Evolutionary conservation across 2,888 invertebrate species (phyloP).

Genomic region (Erebia aethiops): DNA sequence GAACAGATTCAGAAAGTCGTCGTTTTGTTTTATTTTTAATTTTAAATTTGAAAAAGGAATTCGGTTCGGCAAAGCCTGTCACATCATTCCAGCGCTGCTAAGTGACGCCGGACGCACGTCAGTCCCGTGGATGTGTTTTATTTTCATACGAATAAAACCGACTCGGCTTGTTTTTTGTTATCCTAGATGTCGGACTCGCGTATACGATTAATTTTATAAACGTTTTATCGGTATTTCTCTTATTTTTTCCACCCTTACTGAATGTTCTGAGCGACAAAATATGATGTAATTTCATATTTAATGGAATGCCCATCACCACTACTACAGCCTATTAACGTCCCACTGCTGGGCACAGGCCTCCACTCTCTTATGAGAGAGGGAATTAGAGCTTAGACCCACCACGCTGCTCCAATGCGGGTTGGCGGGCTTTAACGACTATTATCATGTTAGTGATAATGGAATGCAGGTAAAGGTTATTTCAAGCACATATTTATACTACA

Average conservation of each 20-base stretch:
- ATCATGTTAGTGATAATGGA: no score
- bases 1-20: slow-evolving; percentile 71
- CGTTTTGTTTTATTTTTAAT: slow-evolving; percentile 74
- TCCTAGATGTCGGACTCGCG: slow-evolving; percentile 71
- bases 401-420: no score
- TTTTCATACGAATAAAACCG: slow-evolving; percentile 78
- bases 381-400: no score
- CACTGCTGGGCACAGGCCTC: no score
- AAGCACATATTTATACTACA: slow-evolving; percentile 3
- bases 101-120: slow-evolving; percentile 83
- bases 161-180: slow-evolving; percentile 77
- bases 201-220: slow-evolving; percentile 69
- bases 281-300: slow-evolving; percentile 5
- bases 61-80: slow-evolving; percentile 81
- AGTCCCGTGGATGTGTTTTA: slow-evolving; percentile 76
- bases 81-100: slow-evolving; percentile 82
- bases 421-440: no score
- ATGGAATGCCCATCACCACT: no score
- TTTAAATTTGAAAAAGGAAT: slow-evolving; percentile 76
- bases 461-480: neutral
- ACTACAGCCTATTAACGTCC: no score
- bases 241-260: slow-evolving; percentile 36
- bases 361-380: no score
- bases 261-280: slow-evolving; percentile 25
- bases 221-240: slow-evolving; percentile 38